Conservation (phyloP, 2,113 vertebrate species). For the Arenaria interpres region DNA sequence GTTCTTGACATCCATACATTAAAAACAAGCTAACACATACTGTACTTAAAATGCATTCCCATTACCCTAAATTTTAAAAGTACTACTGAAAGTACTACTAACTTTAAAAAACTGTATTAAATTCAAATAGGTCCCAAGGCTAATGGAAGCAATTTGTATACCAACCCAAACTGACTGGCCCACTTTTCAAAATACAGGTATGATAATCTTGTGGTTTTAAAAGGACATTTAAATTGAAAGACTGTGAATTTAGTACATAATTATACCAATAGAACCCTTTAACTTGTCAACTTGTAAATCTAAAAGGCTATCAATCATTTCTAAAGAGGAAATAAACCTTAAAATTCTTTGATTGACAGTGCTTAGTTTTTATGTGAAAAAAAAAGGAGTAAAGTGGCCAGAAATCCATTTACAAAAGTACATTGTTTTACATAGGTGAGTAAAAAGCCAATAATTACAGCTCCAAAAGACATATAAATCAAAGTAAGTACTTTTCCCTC, state of each 20-base stretch:
- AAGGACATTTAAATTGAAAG: conserved; percentile 90
- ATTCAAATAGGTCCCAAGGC: conserved; percentile 88
- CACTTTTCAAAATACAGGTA: conserved; percentile 87
- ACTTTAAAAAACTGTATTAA: conserved; percentile 82
- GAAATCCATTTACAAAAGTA: conserved; percentile 88
- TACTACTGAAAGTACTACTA: conserved; percentile 75
- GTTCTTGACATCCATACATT: conserved; percentile 73
- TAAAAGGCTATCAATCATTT: conserved; percentile 90
- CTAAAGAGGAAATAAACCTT: conserved; percentile 86
- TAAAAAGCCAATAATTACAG: conserved; percentile 87
- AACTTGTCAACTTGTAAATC: conserved; percentile 90
- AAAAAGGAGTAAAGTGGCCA: conserved; percentile 81
- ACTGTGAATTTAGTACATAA: conserved; percentile 89
- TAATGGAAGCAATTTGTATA: conserved; percentile 88
- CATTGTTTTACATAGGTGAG: conserved; percentile 86
- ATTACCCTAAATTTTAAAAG: conserved; percentile 82
- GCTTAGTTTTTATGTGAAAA: conserved; percentile 82
- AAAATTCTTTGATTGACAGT: conserved; percentile 88
- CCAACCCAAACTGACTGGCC: conserved; percentile 86
- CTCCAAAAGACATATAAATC: conserved; percentile 84
- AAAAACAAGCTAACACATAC: conserved; percentile 73
- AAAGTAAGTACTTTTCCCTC: conserved; percentile 81
- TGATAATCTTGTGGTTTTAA: conserved; percentile 86
- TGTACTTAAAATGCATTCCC: conserved; percentile 80
- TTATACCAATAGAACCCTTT: conserved; percentile 90